Base-by-base conservation (phyloP, 2,113 vertebrate genomes). In the Chaenogobius annularis region DNA sequence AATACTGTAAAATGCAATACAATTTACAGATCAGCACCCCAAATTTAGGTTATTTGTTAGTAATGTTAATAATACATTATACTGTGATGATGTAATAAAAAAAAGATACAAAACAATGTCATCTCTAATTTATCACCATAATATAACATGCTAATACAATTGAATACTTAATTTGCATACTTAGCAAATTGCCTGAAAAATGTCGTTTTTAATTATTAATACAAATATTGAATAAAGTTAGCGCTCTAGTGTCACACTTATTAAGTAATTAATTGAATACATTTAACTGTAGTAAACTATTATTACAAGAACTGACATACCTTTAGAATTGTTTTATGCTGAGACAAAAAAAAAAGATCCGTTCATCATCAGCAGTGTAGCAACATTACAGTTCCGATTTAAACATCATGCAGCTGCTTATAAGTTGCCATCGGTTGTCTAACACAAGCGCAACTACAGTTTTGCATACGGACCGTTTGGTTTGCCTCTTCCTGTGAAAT, bases 401-500 rank as follows among this genome's bases (percentile, higher is more conserved):
- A 3, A 63, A 37, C 15, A n/a, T 52, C 19, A 31, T 31, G 6
- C 26, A 31, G 23, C 56, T 31, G 4, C 13, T 8, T 31, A 14
- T 14, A 23, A 5, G 58, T 26, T 61, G 58, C 13, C 5, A 12
- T 54, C 19, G 1, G n/a, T 22, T 20, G 52, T 55, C n/a, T 20
- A 10, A 1, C 50, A 20, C 1, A 35, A 61, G 13, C 0, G 7
- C 10, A 1, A 22, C 5, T 61, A 13, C 22, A 3, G 17, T 37
- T 79, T 80, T 86, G 73, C 76, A 80, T 83, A 43, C 0, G 20
- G 35, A 15, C 23, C 48, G 19, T 26, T 14, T 22, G 23, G 4
- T 10, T 13, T 7, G n/a, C 22, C 9, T 8, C 44, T 31, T 31
- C 26, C 3, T 46, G 26, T 63, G 44, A 77, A 72, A 83, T 58